Evolutionary conservation across 1,140 invertebrate genomes (phyloP).

Genomic region (Conus ventricosus): DNA sequence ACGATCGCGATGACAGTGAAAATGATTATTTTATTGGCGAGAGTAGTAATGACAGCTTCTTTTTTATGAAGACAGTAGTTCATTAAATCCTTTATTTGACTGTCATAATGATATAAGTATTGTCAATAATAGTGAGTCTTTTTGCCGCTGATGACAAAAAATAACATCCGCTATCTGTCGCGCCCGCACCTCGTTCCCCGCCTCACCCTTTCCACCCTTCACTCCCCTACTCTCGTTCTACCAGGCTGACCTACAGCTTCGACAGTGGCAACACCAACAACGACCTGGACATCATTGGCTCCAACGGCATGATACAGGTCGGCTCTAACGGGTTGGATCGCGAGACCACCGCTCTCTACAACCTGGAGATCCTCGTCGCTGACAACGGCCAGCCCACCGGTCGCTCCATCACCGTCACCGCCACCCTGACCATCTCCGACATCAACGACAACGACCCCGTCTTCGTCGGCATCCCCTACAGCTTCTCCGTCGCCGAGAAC

Average conservation of each 20-base stretch:
- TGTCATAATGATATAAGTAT: too few species aligned
- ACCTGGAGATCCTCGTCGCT: slow-evolving; percentile 44
- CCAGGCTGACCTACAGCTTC: slow-evolving; percentile 53
- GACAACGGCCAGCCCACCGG: slow-evolving; percentile 51
- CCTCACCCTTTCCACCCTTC: too few species aligned
- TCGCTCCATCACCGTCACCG: slow-evolving; percentile 36
- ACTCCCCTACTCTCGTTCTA: background rate
- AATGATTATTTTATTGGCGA: too few species aligned
- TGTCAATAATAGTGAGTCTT: too few species aligned
- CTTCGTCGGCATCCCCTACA: slow-evolving; percentile 42
- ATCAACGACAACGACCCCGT: slow-evolving; percentile 56
- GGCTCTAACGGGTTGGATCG: slow-evolving; percentile 48
- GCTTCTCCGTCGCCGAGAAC: slow-evolving; percentile 55
- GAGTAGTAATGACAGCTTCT: too few species aligned
- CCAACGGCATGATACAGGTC: slow-evolving; percentile 28
- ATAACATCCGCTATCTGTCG: too few species aligned
- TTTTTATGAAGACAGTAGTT: too few species aligned
- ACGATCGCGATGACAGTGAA: too few species aligned
- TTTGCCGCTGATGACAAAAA: too few species aligned
- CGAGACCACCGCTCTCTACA: slow-evolving; percentile 51
- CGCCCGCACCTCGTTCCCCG: too few species aligned
- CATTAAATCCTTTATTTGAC: too few species aligned
- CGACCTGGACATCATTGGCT: slow-evolving; percentile 54
- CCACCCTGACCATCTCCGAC: slow-evolving; percentile 51
- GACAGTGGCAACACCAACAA: slow-evolving; percentile 50